Percentiles rank a stretch among this genome's conserved stretches.
These are phyloP conservation scores for Suricata suricatta DNA, from an alignment of 2,113 vertebrate species.

Conservation along the genomic window DNA sequence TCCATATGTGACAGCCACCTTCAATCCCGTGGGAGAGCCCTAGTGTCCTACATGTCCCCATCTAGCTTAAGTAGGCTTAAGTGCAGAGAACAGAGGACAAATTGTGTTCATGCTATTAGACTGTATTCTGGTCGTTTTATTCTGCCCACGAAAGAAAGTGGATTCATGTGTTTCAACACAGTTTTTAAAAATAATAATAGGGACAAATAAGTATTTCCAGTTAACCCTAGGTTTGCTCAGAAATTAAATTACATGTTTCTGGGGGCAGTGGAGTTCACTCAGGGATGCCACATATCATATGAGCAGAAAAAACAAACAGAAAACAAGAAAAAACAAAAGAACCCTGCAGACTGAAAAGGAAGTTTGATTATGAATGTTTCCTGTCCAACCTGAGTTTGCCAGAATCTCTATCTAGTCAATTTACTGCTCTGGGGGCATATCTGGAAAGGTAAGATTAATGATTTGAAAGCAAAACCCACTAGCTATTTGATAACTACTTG, in stretches of 20 bases:
- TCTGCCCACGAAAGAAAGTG: neutral
- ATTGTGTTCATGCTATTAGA: neutral
- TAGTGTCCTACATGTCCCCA: neutral
- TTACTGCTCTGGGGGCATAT: neutral
- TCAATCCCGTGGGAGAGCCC: neutral
- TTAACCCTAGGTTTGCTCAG: neutral
- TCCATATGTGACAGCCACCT: neutral
- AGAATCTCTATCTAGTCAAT: neutral
- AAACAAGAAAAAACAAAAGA: neutral
- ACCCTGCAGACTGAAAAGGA: neutral
- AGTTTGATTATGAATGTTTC: neutral
- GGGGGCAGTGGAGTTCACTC: neutral
- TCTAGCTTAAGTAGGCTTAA: neutral
- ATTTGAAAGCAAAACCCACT: slow-evolving; percentile 5
- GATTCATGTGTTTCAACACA: neutral
- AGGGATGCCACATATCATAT: neutral
- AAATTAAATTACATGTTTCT: neutral
- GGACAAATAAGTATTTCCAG: slow-evolving; percentile 15
- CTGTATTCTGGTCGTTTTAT: neutral
- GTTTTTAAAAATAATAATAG: neutral
- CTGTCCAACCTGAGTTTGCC: neutral
- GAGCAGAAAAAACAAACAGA: neutral
- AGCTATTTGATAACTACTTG: neutral
- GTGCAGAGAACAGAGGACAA: neutral
- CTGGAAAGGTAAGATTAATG: neutral